Conservation (phyloP, 1,140 invertebrate genomes). For the Papilio machaon region DNA sequence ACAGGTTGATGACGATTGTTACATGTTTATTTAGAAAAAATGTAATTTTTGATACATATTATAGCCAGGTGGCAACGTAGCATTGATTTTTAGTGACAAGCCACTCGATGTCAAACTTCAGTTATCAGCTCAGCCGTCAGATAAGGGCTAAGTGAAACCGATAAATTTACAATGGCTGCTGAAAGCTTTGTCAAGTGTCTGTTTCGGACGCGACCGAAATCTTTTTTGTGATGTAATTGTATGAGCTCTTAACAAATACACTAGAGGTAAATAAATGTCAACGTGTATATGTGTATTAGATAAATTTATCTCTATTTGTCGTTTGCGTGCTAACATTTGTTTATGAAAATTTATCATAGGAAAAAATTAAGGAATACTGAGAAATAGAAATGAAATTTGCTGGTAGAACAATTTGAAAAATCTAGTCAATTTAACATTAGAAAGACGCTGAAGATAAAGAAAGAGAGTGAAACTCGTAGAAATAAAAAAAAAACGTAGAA, state of each 20-base stretch:
- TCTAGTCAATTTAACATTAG: not conserved
- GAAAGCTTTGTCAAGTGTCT: slow-evolving; percentile 38
- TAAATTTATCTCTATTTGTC: not conserved
- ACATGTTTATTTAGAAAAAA: too few relatives aligned
- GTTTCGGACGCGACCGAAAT: slow-evolving; percentile 27
- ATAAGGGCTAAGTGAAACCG: slow-evolving; percentile 37
- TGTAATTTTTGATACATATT: not conserved
- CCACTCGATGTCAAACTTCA: slow-evolving; percentile 31
- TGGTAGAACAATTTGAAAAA: not conserved
- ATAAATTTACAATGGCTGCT: slow-evolving; percentile 36
- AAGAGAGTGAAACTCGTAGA: not conserved
- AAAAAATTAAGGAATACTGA: too few relatives aligned
- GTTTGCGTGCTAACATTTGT: too few relatives aligned
- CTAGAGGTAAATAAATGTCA: not conserved
- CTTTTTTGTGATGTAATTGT: slow-evolving; percentile 21
- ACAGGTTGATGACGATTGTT: too few relatives aligned
- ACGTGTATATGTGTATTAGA: not conserved
- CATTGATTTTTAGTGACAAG: slow-evolving; percentile 16
- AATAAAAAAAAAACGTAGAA: not conserved
- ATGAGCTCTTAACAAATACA: slow-evolving; percentile 24
- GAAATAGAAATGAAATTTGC: too few relatives aligned
- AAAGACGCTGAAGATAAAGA: not conserved
- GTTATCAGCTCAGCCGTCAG: slow-evolving; percentile 30
- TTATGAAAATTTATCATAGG: too few relatives aligned
- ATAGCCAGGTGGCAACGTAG: slow-evolving; percentile 6